phyloP scores from a whole-genome alignment of 2,113 vertebrate species.

The Nothoprocta pentlandii region DNA sequence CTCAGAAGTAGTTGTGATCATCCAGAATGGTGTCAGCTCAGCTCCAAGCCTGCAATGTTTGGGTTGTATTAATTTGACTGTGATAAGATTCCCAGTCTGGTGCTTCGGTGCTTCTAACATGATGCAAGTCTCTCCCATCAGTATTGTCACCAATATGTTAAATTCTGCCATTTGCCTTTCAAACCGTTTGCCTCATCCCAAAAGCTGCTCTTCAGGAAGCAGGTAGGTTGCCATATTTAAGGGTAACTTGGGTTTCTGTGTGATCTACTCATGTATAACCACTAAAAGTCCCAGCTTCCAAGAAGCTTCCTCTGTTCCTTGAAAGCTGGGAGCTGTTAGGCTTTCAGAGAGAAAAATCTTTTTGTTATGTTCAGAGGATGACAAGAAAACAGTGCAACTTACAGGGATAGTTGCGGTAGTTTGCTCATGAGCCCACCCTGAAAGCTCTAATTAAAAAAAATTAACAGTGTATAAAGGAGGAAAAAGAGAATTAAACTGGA shows the following conservation, averaged over 20 bases:
- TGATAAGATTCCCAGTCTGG: background rate
- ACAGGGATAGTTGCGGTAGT: background rate
- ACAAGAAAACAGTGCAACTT: background rate
- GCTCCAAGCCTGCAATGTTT: background rate
- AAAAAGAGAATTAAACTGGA: background rate
- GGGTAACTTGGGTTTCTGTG: background rate
- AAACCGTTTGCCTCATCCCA: background rate
- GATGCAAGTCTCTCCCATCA: background rate
- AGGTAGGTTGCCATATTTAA: background rate
- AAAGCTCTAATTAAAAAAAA: background rate
- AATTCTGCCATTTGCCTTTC: background rate
- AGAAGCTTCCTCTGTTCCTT: background rate
- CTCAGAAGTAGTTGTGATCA: background rate
- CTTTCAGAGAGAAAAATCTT: background rate
- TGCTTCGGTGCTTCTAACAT: background rate
- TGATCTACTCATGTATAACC: background rate
- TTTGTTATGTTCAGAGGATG: background rate
- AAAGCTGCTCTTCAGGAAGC: background rate
- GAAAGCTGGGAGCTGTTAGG: background rate
- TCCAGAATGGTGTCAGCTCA: background rate
- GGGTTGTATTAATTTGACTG: background rate
- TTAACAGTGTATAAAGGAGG: background rate
- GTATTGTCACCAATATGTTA: accelerated
- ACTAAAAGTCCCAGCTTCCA: background rate
- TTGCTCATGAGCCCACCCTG: background rate